phyloP scores from a whole-genome alignment of 2,113 vertebrate species.

The Drymodes brunneopygia region DNA sequence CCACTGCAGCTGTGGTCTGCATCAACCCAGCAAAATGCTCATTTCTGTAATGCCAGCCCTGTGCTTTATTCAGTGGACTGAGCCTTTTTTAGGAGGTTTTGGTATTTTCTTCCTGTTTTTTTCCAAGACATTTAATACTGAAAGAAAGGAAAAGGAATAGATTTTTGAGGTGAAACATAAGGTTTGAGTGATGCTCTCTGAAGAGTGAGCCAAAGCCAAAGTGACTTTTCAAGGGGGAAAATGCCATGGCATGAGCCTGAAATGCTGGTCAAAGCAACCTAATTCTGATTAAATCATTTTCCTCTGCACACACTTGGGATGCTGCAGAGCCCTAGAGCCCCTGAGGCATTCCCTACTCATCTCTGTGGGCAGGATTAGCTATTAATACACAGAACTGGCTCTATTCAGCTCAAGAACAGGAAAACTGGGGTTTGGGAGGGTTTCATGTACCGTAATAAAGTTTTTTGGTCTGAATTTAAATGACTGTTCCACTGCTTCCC shows the following conservation, averaged over 20 bases:
- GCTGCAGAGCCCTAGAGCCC: background rate
- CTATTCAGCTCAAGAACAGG: background rate
- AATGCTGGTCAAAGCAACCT: background rate
- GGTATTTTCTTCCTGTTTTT: background rate
- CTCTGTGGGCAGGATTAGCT: background rate
- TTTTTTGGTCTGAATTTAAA: background rate
- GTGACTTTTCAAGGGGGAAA: background rate
- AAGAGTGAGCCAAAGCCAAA: background rate
- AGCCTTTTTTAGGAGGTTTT: background rate
- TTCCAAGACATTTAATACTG: background rate
- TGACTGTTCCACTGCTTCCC: background rate
- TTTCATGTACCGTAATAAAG: background rate
- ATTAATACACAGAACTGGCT: background rate
- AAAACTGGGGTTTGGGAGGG: background rate
- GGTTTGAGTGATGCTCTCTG: background rate
- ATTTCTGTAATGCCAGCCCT: background rate
- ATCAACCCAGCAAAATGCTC: rapidly evolving
- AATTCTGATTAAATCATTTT: background rate
- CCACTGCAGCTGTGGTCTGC: background rate
- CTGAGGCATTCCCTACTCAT: background rate
- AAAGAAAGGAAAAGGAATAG: background rate
- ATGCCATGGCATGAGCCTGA: background rate
- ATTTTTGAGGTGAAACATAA: slow-evolving; percentile 10
- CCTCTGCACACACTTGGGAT: background rate
- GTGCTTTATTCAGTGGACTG: background rate